phyloP scores from a whole-genome alignment of 2,888 invertebrate genomes.

The Pseudanteris insignis region DNA sequence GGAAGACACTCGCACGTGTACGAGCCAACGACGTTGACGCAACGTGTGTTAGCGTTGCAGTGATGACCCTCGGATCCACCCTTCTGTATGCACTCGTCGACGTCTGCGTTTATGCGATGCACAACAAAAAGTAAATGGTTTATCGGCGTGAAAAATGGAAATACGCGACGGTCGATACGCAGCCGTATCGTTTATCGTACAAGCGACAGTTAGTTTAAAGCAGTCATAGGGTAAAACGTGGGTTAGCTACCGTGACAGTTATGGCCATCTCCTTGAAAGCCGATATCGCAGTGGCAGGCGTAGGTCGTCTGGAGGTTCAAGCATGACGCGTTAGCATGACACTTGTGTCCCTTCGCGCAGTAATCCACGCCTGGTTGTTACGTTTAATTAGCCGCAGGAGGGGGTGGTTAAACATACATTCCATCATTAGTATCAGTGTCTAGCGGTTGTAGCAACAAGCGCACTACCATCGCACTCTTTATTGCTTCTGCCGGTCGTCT shows the following conservation, averaged over 20 bases:
- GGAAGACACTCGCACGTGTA: conserved; percentile 86
- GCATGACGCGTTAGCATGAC: conserved; percentile 91
- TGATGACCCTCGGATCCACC: conserved; percentile 84
- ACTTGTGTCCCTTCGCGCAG: conserved; percentile 87
- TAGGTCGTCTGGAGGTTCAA: conserved; percentile 90
- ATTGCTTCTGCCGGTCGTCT: too few relatives aligned
- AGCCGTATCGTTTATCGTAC: conserved; percentile 12
- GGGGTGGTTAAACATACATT: conserved; percentile 48
- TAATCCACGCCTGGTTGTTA: conserved; percentile 81
- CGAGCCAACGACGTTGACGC: conserved; percentile 83
- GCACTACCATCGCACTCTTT: conserved; percentile 7
- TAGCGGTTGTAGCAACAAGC: conserved; percentile 9
- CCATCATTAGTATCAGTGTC: conserved; percentile 32
- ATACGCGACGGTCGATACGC: conserved; percentile 10
- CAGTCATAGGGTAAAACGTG: conserved; percentile 26
- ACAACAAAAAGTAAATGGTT: conserved; percentile 13
- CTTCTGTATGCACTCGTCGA: conserved; percentile 84
- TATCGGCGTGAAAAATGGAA: conserved; percentile 11
- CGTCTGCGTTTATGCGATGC: conserved; percentile 70
- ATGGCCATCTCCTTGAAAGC: conserved; percentile 88
- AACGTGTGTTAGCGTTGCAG: conserved; percentile 84
- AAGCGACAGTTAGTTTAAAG: conserved; percentile 25
- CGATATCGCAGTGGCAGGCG: conserved; percentile 89
- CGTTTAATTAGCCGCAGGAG: conserved; percentile 55
- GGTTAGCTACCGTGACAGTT: conserved; percentile 74